Base-by-base conservation (phyloP, 1,140 invertebrate genomes). In the Apis dorsata region DNA sequence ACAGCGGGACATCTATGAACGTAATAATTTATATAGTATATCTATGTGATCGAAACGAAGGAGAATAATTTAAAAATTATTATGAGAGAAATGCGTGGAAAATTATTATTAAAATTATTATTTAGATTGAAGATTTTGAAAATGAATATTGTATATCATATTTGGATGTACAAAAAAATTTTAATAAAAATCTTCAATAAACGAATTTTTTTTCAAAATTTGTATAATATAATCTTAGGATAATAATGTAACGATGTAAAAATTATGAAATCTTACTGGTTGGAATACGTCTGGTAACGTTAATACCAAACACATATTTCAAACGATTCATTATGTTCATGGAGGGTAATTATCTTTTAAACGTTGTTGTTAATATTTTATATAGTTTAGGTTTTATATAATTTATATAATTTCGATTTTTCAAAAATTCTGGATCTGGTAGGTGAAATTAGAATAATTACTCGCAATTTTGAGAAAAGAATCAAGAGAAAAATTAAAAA, bases 271-370 rank as follows among this genome's bases (percentile, higher is more conserved):
- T 62, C 86, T 88, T 86, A 90, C 89, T 79, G 9, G 88, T 73
- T 60, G 86, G 66, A 62, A 79, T 66, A 44, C 74, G 79, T n/a
- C 83, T 63, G 19, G 80, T n/a, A 34, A 86, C 68, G 15, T 73
- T 86, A 19, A 85, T 55, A 34, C 82, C 78, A 24, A 86, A 24
- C n/a, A 90, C 84, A 10, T 84, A 76, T 70, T 90, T 91, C 53
- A 91, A 66, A 57, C 82, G 88, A 79, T 91, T 91, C 90, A 91
- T 91, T 62, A 57, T 85, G 49, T 44, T 7, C 17, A 49, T 21
- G 71, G 24, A 49, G 12, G 24, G 1, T 1, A 12, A 12, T 4
- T 28, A 17, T 65, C 2, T 44, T 51, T 53, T 0, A 1, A 68
- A 57, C n/a, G 49, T 19, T n/a, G 11, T 34, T 34, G 2, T 3